Base-by-base conservation (phyloP, 2,113 vertebrate genomes). In the Chamaetylas fuelleborni region DNA sequence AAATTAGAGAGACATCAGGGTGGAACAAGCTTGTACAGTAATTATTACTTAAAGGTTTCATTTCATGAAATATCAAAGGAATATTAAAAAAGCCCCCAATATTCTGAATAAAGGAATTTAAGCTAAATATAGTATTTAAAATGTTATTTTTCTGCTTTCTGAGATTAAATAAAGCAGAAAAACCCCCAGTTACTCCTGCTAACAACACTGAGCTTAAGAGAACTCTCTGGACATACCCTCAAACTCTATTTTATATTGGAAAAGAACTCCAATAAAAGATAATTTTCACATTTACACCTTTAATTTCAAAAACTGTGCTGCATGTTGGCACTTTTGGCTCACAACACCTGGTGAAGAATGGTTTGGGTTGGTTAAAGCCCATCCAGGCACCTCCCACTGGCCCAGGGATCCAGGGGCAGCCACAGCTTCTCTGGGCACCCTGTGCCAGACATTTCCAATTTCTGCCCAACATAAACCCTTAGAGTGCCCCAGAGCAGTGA, bases 401-500 rank as follows among this genome's bases (percentile, higher is more conserved):
- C 7, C 72, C 83, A 42, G 40, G 40, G 40, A 42, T 42, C 13
- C 40, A 42, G 40, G 40, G 40, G 40, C 13, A 42, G 40, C 28
- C 42, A 7, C 53, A 43, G 53, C 72, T 77, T 5, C 53, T 22
- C 83, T 11, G 15, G 36, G 36, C 61, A 56, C 1, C 29, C 34
- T 5, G 34, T 40, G 42, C 34, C 70, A 57, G 12, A 19, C 19
- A 17, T 20, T 31, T 2, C 5, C 19, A 6, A 2, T 1, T 42
- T 5, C 1, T 8, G 51, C 29, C 26, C 20, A 29, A 1, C 7
- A 48, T 0, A 29, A 61, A 51, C 23, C 56, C 57, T 33, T 4
- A 6, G 29, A 11, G 1, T 13, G 38, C 31, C 14, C 3, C 43
- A 43, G 53, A 43, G 8, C 11, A 38, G 31, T 0, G n/a, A 14